phyloP scores from a whole-genome alignment of 2,113 vertebrate species.

The Austrofundulus limnaeus region DNA sequence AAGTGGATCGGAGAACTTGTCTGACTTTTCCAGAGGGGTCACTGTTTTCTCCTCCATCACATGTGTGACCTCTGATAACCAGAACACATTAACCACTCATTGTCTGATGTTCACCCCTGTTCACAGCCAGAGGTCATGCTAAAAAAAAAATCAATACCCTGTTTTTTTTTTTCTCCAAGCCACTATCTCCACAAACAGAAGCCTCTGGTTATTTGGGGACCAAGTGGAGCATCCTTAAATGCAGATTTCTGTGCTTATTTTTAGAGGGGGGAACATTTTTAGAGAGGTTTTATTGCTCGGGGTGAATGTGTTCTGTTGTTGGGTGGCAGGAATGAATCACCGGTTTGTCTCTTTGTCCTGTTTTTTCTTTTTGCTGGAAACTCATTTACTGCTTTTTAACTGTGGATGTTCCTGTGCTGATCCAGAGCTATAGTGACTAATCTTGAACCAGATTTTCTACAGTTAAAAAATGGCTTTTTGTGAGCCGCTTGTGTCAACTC shows the following conservation, averaged over 20 bases:
- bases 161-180: conserved; percentile 22
- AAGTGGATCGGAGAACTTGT: neutral
- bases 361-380: conserved; percentile 3
- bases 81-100: conserved; percentile 47
- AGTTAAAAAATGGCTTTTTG: neutral
- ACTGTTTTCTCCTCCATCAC: conserved; percentile 14
- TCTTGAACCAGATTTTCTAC: neutral
- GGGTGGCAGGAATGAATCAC: conserved; percentile 1
- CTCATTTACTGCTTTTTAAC: neutral
- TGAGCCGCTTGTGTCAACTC: conserved; percentile 38
- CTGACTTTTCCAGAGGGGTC: neutral
- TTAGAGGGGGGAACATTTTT: conserved; percentile 11
- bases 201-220: conserved; percentile 28
- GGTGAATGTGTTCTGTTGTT: neutral
- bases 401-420: neutral
- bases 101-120: conserved; percentile 41
- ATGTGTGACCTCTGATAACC: conserved; percentile 49
- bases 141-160: conserved; percentile 59
- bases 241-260: conserved; percentile 6
- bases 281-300: conserved; percentile 15
- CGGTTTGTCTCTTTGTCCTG: neutral
- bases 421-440: neutral
- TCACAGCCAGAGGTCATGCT: conserved; percentile 33
- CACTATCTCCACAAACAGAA: conserved; percentile 46
- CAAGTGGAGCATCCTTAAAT: neutral